A percentile compares a stretch with the other conserved stretches of the same genome.
Conservation (phyloP, 2,797 vertebrate genomes). For the Alexandromys oeconomus region DNA sequence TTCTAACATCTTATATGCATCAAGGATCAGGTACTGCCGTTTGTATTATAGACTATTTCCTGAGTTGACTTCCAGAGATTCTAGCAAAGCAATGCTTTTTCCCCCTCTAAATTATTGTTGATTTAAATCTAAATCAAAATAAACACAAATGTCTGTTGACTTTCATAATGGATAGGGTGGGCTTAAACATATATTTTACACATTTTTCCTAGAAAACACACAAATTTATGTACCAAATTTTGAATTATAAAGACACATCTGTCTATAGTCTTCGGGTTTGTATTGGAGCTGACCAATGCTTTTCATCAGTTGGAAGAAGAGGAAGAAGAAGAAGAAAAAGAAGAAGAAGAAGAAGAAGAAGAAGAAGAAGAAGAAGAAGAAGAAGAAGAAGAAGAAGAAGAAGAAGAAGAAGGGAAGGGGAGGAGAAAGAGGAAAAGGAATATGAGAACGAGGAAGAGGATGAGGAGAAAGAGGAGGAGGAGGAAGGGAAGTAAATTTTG, state of each 20-base stretch:
- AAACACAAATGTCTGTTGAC: neutral
- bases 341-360: accelerated
- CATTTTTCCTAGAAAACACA: neutral
- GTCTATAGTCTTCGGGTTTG: neutral
- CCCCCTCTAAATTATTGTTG: neutral
- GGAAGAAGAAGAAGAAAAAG: too few relatives aligned
- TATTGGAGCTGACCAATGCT: neutral
- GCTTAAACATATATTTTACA: neutral
- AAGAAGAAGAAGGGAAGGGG: too few relatives aligned
- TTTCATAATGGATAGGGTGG: neutral
- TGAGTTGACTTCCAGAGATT: neutral
- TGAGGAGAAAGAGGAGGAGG: too few relatives aligned
- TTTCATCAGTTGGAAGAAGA: neutral
- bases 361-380: too few relatives aligned
- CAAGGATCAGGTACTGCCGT: neutral
- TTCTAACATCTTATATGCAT: neutral
- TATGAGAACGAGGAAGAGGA: accelerated
- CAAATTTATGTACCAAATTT: neutral
- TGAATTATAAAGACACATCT: too few relatives aligned
- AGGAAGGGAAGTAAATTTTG: neutral
- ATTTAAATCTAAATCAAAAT: neutral
- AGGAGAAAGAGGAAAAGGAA: too few relatives aligned
- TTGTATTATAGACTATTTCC: neutral
- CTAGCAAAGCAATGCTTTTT: constrained; percentile 10
- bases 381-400: neutral